Conservation (phyloP, 2,888 invertebrate genomes). For the Lydus trimaculatus region DNA sequence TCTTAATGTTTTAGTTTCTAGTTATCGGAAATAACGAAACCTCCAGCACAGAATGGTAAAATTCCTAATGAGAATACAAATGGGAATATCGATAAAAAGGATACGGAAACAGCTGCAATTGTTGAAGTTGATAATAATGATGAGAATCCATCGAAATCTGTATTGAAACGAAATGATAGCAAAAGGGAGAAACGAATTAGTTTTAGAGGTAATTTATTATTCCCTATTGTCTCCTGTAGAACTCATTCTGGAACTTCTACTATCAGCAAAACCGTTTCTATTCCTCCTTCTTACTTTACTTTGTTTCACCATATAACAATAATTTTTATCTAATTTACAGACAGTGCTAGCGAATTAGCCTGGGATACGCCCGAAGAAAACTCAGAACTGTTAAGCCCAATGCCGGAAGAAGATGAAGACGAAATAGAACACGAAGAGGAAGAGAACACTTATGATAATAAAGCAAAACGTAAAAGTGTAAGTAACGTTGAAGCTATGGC, state of each 20-base stretch:
- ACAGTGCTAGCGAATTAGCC: conserved; percentile 63
- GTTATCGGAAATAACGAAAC: conserved; percentile 24
- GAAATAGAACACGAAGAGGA: conserved; percentile 45
- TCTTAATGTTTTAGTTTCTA: conserved; percentile 10
- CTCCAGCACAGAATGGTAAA: conserved; percentile 53
- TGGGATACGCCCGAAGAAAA: conserved; percentile 67
- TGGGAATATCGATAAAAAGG: conserved; percentile 27
- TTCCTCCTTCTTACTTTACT: too few relatives aligned
- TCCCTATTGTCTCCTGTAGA: too few relatives aligned
- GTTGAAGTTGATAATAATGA: conserved; percentile 39
- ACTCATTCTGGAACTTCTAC: too few relatives aligned
- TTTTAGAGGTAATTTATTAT: conserved; percentile 64
- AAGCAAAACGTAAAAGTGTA: conserved; percentile 56
- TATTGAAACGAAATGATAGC: conserved; percentile 45
- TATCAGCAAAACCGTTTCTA: too few relatives aligned
- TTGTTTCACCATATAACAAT: too few relatives aligned
- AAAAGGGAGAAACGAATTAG: conserved; percentile 63
- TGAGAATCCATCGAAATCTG: conserved; percentile 39
- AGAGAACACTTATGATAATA: conserved; percentile 37
- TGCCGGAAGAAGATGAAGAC: conserved; percentile 57
- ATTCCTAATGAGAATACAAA: conserved; percentile 47
- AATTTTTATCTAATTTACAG: conserved; percentile 48
- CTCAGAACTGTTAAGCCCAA: conserved; percentile 54
- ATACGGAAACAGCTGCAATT: conserved; percentile 11
- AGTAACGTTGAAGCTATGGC: conserved; percentile 61